These are phyloP conservation scores for Drosophila mauritiana DNA, from an alignment of 1,140 invertebrate species.

Conservation along the genomic window DNA sequence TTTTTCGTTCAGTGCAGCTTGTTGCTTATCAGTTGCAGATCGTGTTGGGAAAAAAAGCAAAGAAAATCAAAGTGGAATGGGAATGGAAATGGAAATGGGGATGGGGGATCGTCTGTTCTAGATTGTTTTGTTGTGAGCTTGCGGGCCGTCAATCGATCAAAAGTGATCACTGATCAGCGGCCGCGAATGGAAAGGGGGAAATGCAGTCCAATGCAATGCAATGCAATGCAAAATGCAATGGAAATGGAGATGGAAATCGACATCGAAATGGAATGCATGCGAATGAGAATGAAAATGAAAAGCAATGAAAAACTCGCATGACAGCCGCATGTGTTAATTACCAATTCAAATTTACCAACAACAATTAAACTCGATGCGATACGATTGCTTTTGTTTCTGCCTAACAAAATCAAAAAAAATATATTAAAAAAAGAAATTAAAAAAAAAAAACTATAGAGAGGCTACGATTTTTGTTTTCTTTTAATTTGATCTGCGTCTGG, in stretches of 20 bases:
- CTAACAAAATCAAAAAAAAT: neutral
- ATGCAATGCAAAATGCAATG: conserved; percentile 33
- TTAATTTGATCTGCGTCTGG: conserved; percentile 24
- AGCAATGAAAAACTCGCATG: conserved; percentile 35
- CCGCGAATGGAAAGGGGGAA: neutral
- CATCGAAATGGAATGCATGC: conserved; percentile 12
- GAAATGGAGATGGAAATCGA: conserved; percentile 33
- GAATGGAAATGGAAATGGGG: neutral
- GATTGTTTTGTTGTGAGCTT: conserved; percentile 30
- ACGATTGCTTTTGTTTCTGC: conserved; percentile 25
- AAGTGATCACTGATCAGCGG: conserved; percentile 20
- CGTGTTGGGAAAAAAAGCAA: conserved; percentile 5
- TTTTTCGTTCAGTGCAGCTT: conserved; percentile 11
- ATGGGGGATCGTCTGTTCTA: conserved; percentile 8
- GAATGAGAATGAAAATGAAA: conserved; percentile 27
- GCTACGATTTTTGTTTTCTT: neutral
- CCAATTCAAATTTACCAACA: conserved; percentile 74
- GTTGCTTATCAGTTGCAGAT: conserved; percentile 13
- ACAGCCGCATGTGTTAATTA: conserved; percentile 70
- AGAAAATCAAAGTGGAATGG: too few relatives aligned
- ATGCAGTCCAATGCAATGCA: conserved; percentile 35
- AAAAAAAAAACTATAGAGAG: neutral
- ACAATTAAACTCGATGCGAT: conserved; percentile 59
- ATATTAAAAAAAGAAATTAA: conserved; percentile 5
- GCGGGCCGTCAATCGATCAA: conserved; percentile 40